Evolutionary conservation across 2,113 vertebrate species (phyloP), one percentile per base, ranked within the genome.

Genomic region (Ammodytes dubius): DNA sequence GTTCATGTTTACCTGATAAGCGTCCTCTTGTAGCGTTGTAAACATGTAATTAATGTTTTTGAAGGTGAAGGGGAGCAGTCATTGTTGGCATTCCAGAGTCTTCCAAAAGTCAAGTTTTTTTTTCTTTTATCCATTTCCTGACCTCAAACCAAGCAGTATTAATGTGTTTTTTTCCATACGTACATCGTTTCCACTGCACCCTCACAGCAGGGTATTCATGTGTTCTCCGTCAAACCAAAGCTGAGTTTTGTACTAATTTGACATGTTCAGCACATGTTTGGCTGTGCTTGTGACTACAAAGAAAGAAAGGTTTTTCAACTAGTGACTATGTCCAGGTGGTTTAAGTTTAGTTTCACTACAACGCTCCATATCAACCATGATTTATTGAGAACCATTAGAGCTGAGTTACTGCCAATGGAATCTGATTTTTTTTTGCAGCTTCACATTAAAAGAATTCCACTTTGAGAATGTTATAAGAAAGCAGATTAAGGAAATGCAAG

Each of bases 401-500:
- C 1, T 45, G 57, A 53, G 15, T 37, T 15, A 37, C 46, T 46
- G 47, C 42, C 63, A 63, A 70, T 10, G 39, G 13, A 80, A 57
- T 49, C 14, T 12, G 43, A 65, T 11, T 1, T 61, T 39, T 76
- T 53, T 52, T 37, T 68, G 64, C 10, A 6, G 3, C 37, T 43
- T 43, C 35, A 40, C 19, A 27, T 27, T 63, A 60, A 66, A 61
- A 75, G 42, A 13, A 17, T 42, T 52, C 37, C 8, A 0, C 46
- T 45, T 69, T 60, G 46, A 69, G 37, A 56, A 39, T 59, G 67
- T 67, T 17, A 71, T 17, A 27, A 5, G 40, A 7, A 67, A 58
- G 12, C 35, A 49, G 35, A 40, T 50, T 40, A 19, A 15, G n/a
- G 12, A 49, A 56, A 19, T 54, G 14, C 13, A 9, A 5, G 35